Conservation (phyloP, 1,140 invertebrate species). For the Heliothis virescens region DNA sequence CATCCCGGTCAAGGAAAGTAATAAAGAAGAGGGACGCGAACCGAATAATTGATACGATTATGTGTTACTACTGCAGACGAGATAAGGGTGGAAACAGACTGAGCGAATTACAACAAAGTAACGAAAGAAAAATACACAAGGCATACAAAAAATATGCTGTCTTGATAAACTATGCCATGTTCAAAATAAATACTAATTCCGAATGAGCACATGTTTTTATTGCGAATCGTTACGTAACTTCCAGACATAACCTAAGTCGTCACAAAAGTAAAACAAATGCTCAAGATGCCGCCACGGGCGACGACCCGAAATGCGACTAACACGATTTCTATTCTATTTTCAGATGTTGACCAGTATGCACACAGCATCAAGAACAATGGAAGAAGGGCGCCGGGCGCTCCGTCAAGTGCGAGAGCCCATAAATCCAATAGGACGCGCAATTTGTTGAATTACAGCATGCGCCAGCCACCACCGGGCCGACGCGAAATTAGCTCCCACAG, state of each 20-base stretch:
- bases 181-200: slow-evolving; percentile 23
- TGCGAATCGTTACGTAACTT: slow-evolving; percentile 32
- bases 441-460: slow-evolving; percentile 86
- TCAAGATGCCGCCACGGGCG: slow-evolving; percentile 38
- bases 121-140: slow-evolving; percentile 11
- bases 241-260: slow-evolving; percentile 34
- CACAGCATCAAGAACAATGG: slow-evolving; percentile 77
- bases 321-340: slow-evolving; percentile 74
- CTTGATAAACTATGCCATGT: slow-evolving; percentile 9
- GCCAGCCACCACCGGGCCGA: slow-evolving; percentile 83
- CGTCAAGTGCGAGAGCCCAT: slow-evolving; percentile 82
- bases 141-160: not conserved
- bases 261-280: slow-evolving; percentile 32
- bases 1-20: slow-evolving; percentile 64
- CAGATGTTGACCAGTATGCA: slow-evolving; percentile 69
- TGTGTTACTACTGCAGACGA: slow-evolving; percentile 68
- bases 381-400: slow-evolving; percentile 77
- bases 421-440: slow-evolving; percentile 83
- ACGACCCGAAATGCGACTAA: slow-evolving; percentile 57
- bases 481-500: slow-evolving; percentile 85
- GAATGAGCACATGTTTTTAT: slow-evolving; percentile 34
- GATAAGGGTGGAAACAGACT: slow-evolving; percentile 54
- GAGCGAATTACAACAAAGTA: not conserved
- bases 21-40: slow-evolving; percentile 78
- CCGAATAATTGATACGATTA: slow-evolving; percentile 82